phyloP scores from a whole-genome alignment of 2,888 invertebrate genomes.

The Syritta pipiens region DNA sequence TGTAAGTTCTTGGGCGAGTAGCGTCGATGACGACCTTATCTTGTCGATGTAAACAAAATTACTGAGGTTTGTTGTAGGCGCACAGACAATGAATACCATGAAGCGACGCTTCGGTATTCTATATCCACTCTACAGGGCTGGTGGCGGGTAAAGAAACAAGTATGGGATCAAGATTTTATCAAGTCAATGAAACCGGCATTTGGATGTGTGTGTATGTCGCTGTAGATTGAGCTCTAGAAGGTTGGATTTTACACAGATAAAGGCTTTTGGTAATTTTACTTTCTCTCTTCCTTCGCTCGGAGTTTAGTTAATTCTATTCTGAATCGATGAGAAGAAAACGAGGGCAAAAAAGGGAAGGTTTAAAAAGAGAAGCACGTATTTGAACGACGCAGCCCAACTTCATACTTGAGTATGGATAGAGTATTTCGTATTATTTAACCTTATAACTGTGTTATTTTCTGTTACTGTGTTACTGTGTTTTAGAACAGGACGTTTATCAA shows the following conservation, averaged over 20 bases:
- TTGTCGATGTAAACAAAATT: constrained; percentile 57
- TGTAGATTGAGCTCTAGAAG: too few species aligned
- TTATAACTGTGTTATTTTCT: too few species aligned
- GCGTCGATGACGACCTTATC: constrained; percentile 43
- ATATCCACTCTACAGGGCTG: not conserved
- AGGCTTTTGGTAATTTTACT: constrained; percentile 20
- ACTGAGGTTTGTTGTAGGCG: constrained; percentile 50
- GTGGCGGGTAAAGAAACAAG: not conserved
- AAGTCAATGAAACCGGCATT: constrained; percentile 28
- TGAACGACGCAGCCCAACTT: too few species aligned
- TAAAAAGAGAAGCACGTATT: too few species aligned
- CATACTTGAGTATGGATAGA: too few species aligned
- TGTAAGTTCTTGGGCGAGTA: not conserved
- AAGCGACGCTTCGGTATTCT: not conserved
- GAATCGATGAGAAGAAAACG: too few species aligned
- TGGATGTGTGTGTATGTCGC: not conserved
- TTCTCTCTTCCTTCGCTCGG: constrained; percentile 20
- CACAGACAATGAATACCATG: constrained; percentile 13
- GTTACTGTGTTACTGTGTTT: too few species aligned
- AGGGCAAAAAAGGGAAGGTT: too few species aligned
- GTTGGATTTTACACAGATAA: constrained; percentile 10
- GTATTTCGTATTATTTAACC: too few species aligned
- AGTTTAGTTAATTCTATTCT: constrained; percentile 9
- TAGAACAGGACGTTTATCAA: too few species aligned
- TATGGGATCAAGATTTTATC: constrained; percentile 3